phyloP scores from a whole-genome alignment of 2,888 invertebrate genomes.

The Aspidiotus rigidus region DNA sequence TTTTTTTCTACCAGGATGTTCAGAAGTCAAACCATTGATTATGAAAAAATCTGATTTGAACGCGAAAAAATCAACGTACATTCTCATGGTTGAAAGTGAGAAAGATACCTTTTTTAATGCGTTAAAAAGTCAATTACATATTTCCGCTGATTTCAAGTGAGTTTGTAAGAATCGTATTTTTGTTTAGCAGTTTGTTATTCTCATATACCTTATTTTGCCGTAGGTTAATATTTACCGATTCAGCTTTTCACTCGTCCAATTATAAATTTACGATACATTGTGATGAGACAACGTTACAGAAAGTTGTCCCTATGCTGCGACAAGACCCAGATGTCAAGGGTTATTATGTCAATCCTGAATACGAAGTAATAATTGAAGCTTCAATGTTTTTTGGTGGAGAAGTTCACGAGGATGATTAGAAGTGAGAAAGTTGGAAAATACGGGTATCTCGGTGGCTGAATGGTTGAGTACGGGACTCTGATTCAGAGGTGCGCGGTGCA shows the following conservation, averaged over 20 bases:
- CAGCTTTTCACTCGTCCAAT: neutral
- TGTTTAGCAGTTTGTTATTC: neutral
- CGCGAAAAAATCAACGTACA: slow-evolving; percentile 1
- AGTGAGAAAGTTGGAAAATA: no score
- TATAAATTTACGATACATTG: slow-evolving; percentile 14
- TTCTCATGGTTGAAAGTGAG: slow-evolving; percentile 5
- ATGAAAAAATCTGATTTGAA: neutral
- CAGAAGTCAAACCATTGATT: neutral
- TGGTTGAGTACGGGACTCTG: no score
- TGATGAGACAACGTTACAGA: slow-evolving; percentile 1
- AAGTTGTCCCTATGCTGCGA: neutral
- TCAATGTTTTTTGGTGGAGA: slow-evolving; percentile 30
- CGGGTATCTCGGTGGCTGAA: no score
- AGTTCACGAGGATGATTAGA: no score
- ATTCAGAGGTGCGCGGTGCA: no score
- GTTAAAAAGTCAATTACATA: neutral
- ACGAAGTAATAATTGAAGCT: slow-evolving; percentile 23
- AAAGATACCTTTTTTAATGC: neutral
- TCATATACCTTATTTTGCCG: no score
- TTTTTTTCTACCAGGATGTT: slow-evolving; percentile 4
- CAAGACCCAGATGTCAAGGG: neutral
- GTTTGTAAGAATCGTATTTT: neutral
- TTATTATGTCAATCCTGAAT: slow-evolving; percentile 17
- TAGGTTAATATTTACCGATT: no score
- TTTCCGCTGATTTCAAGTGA: slow-evolving; percentile 12